phyloP scores from a whole-genome alignment of 2,888 invertebrate species.

The Drosophila mimica region DNA sequence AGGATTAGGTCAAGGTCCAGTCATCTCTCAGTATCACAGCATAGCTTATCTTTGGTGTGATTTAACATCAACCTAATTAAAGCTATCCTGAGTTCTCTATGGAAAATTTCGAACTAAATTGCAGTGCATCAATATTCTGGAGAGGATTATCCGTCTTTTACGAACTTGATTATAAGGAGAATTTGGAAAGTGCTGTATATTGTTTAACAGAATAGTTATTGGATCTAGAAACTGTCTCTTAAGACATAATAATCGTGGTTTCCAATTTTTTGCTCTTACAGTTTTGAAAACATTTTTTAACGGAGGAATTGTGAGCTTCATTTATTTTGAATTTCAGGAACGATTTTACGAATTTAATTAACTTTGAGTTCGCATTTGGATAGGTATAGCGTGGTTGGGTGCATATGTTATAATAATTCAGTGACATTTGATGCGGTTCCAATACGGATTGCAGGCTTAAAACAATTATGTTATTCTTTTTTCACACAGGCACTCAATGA shows the following conservation, averaged over 20 bases:
- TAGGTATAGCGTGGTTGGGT: neutral
- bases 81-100: too few species aligned
- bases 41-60: neutral
- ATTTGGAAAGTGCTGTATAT: neutral
- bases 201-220: neutral
- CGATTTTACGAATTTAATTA: neutral
- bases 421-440: neutral
- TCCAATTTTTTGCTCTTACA: neutral
- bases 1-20: conserved; percentile 16
- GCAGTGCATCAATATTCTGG: neutral
- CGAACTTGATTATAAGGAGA: neutral
- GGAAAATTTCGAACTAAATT: neutral
- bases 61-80: neutral
- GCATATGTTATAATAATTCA: neutral
- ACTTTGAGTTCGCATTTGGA: neutral
- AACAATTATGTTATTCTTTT: neutral
- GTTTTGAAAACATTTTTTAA: neutral
- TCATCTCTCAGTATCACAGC: too few species aligned
- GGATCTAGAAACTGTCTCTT: neutral
- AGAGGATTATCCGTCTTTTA: neutral
- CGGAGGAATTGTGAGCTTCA: neutral
- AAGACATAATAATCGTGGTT: neutral
- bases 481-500: conserved; percentile 84
- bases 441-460: neutral
- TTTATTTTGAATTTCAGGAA: neutral